Evolutionary conservation across 2,888 invertebrate genomes (phyloP).

Genomic region (Brenthis ino): DNA sequence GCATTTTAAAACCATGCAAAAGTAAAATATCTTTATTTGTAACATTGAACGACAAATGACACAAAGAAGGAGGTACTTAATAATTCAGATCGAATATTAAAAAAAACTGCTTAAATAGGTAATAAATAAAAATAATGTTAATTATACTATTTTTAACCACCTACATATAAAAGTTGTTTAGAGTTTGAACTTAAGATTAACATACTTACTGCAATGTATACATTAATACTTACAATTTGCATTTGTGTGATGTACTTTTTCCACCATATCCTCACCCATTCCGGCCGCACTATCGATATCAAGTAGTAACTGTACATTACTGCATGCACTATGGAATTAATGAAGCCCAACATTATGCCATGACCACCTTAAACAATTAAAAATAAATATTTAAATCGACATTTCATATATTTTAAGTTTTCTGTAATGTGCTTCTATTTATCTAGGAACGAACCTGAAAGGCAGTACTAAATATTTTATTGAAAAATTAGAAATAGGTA

Average conservation of each 20-base stretch:
- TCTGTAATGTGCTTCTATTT: too few species aligned
- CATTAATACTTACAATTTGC: slow-evolving; percentile 85
- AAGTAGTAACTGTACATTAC: slow-evolving; percentile 93
- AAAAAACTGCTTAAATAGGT: too few species aligned
- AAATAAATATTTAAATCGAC: not conserved
- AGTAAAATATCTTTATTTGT: too few species aligned
- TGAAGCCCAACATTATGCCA: slow-evolving; percentile 85
- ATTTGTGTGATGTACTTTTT: slow-evolving; percentile 93
- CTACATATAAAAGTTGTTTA: not conserved
- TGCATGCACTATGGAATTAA: slow-evolving; percentile 89
- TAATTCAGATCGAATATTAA: too few species aligned
- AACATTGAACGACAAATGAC: too few species aligned
- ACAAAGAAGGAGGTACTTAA: too few species aligned
- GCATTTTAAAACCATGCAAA: too few species aligned
- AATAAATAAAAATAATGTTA: too few species aligned
- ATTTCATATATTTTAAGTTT: not conserved
- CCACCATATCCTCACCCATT: slow-evolving; percentile 90
- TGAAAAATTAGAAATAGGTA: too few species aligned
- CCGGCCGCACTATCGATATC: slow-evolving; percentile 86
- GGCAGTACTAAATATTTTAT: too few species aligned
- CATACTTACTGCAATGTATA: not conserved
- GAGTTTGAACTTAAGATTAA: not conserved
- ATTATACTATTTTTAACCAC: too few species aligned
- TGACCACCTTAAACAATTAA: slow-evolving; percentile 81
- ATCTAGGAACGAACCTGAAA: too few species aligned